Base-by-base conservation (phyloP, 2,113 vertebrate genomes). In the Heterocephalus glaber region DNA sequence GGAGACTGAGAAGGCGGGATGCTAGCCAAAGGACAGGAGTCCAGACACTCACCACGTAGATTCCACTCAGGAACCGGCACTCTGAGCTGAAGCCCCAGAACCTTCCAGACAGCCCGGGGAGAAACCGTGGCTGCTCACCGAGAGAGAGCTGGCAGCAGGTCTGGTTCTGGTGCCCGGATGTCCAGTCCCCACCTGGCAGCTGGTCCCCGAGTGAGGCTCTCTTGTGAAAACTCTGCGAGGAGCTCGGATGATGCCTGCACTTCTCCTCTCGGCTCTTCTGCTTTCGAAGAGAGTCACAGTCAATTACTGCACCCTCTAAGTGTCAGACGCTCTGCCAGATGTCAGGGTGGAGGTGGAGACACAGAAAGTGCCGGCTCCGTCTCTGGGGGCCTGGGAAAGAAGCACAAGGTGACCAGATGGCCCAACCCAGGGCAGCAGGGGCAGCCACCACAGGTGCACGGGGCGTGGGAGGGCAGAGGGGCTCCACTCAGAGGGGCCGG, bases 211-310 rank as follows among this genome's bases (percentile, higher is more conserved):
- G 14, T 1, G 5, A 3, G 19, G 30, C 11, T 60, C 47, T 5
- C 38, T 72, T 30, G 66, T 49, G 58, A 20, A 44, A 54, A 35
- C 0, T 17, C 47, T n/a, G 2, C 13, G 30, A 28, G 5, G 65
- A 63, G 6, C 38, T 3, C n/a, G 6, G 86, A 2, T 28, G 54
- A 16, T 0, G 0, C 28, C 47, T 16, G 10, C 9, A 19, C n/a
- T 2, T 52, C n/a, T 41, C 82, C 30, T 9, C 38, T 24, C 1
- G 1, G 66, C 88, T 66, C 33, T 35, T 60, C 2, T 5, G 28
- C 28, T 14, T 58, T 35, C 33, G 81, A 72, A 41, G 76, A 58
- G 60, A 68, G 65, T 76, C 35, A 47, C 47, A 80, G 66, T 68
- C 19, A 16, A 28, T 63, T 16, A 47, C 76, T 5, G 52, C 22